Evolutionary conservation across 2,797 vertebrate genomes (phyloP).

Genomic region (Ciconia nigra): DNA sequence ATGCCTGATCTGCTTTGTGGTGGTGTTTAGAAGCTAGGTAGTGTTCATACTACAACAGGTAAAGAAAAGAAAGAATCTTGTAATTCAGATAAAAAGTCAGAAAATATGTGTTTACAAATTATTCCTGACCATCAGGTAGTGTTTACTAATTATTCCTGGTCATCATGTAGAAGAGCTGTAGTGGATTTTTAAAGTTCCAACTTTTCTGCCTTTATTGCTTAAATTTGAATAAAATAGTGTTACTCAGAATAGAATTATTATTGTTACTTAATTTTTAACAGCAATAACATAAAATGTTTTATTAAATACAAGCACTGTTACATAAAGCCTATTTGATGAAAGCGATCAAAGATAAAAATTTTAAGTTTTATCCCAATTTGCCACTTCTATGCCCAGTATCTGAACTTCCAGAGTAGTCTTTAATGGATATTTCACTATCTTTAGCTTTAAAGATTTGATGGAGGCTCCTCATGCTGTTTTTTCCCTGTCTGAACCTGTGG

Average conservation of each 20-base stretch:
- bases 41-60: constrained; percentile 76
- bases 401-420: background rate
- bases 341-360: background rate
- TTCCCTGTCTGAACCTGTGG: background rate
- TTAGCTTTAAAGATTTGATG: background rate
- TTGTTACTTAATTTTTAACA: constrained; percentile 22
- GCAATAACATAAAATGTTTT: background rate
- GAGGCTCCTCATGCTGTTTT: background rate
- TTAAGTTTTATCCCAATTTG: background rate
- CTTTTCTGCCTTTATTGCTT: constrained; percentile 1
- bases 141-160: background rate
- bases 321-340: background rate
- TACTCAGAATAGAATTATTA: background rate
- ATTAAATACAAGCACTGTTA: background rate
- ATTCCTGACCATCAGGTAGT: background rate
- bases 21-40: constrained; percentile 78
- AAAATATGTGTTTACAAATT: background rate
- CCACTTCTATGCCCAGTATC: background rate
- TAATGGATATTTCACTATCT: background rate
- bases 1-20: constrained; percentile 84
- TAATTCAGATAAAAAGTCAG: constrained; percentile 31
- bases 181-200: constrained; percentile 26
- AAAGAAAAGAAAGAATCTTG: constrained; percentile 56
- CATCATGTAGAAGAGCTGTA: background rate
- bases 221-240: background rate